phyloP scores from a whole-genome alignment of 2,113 vertebrate genomes.

The Cichladusa arquata region DNA sequence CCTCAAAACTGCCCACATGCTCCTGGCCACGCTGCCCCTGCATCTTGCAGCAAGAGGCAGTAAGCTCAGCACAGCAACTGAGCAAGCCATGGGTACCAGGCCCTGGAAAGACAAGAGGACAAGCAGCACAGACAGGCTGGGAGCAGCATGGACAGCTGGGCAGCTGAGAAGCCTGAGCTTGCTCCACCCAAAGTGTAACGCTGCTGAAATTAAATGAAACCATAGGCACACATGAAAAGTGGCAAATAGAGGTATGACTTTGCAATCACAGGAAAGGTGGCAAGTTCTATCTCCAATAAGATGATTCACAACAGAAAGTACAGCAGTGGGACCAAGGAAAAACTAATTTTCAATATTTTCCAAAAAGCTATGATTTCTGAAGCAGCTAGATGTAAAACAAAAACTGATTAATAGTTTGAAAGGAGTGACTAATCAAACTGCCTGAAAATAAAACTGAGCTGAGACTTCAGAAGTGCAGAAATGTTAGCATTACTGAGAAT shows the following conservation, averaged over 20 bases:
- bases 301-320: background rate
- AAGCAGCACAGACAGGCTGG: background rate
- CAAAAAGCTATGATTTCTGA: background rate
- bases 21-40: background rate
- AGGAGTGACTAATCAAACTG: background rate
- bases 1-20: background rate
- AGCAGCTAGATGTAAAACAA: background rate
- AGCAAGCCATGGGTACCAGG: background rate
- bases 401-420: background rate
- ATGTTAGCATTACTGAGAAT: background rate
- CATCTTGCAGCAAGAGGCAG: background rate
- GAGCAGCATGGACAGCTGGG: accelerated
- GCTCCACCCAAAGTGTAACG: background rate
- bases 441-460: background rate
- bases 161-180: background rate
- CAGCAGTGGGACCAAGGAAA: background rate
- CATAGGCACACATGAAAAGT: background rate
- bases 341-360: background rate
- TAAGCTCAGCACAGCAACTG: background rate
- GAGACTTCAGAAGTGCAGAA: background rate
- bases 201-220: background rate
- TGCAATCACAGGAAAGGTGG: background rate
- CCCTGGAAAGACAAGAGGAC: accelerated
- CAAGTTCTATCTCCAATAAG: background rate
- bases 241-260: background rate